Evolutionary conservation across 2,113 vertebrate species (phyloP).

Genomic region (Spheniscus mendiculus): DNA sequence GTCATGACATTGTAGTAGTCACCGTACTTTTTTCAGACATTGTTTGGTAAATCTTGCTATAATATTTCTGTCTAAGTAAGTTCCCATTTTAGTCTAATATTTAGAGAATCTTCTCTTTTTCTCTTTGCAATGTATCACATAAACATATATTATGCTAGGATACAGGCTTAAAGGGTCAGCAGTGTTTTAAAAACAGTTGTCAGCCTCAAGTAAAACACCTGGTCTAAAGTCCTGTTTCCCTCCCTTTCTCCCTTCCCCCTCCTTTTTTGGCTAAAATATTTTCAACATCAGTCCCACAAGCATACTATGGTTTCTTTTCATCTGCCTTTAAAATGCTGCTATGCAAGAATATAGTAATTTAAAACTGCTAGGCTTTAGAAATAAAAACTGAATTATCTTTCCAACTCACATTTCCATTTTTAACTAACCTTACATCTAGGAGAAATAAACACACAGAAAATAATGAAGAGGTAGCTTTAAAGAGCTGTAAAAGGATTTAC

Average conservation of each 20-base stretch:
- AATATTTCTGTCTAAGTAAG: slow-evolving; percentile 71
- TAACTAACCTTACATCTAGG: neutral
- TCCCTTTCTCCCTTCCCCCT: neutral
- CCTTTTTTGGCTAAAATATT: neutral
- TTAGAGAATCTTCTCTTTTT: slow-evolving; percentile 73
- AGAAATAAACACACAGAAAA: slow-evolving; percentile 2
- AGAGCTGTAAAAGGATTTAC: slow-evolving; percentile 16
- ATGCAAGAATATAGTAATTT: neutral
- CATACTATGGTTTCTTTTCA: neutral
- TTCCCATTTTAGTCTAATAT: slow-evolving; percentile 73
- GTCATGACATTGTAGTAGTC: slow-evolving; percentile 38
- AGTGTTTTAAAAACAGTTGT: slow-evolving; percentile 83
- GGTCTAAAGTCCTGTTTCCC: slow-evolving; percentile 39
- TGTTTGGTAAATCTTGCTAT: slow-evolving; percentile 53
- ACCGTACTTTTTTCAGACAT: slow-evolving; percentile 16
- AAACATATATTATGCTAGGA: slow-evolving; percentile 76
- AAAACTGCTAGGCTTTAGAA: neutral
- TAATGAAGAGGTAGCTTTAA: neutral
- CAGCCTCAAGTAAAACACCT: slow-evolving; percentile 80
- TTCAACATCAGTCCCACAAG: slow-evolving; percentile 6
- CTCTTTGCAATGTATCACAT: slow-evolving; percentile 76
- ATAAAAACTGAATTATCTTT: neutral
- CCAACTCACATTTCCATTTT: slow-evolving; percentile 2
- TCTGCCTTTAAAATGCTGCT: slow-evolving; percentile 33
- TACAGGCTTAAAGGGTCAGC: slow-evolving; percentile 75